Evolutionary conservation across 2,113 vertebrate genomes (phyloP), one percentile per base, ranked within the genome.

Genomic region (Nibea coibor): DNA sequence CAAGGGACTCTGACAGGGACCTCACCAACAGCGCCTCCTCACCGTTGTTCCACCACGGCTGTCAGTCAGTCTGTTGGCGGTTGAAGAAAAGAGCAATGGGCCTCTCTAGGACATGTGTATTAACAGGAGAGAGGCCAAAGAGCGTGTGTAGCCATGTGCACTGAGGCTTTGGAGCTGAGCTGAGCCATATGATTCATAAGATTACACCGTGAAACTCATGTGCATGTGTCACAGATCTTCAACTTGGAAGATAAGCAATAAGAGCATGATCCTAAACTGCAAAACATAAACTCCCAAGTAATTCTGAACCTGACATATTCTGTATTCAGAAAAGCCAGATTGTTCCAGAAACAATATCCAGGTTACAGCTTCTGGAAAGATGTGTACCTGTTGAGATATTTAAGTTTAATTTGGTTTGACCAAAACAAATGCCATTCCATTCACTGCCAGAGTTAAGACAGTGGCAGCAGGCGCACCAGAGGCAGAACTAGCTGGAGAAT

Each of bases 91-190:
- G 79, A 87, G 82, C 75, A 80, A 76, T 65, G 54, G 83, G 88
- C 86, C 88, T 77, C 86, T 66, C 5, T 58, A 28, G 19, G 85
- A 87, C 89, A 88, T 67, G 81, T 87, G 81, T 84, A 79, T 67
- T 48, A 88, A 89, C 82, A 90, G 64, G 51, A 80, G 17, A 63
- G 72, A 80, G 87, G 83, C 79, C 85, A 89, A 79, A 84, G 66
- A 87, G 82, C 72, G 68, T 2, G 4, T 19, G 17, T 47, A 61
- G 63, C 67, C 48, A 59, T 66, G 76, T 15, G 61, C 77, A 51
- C 10, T 1, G 12, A 43, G 31, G 31, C 12, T 11, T 24, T 19
- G 11, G n/a, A 83, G 28, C 16, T 64, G 58, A 71, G 56, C 10
- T 22, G 15, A 68, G 3, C 51, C 14, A 17, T 20, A 12, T 31